A percentile compares a stretch with the other conserved stretches of the same genome.
phyloP scores from a whole-genome alignment of 2,888 invertebrate species.

The Hyppa rectilinea region DNA sequence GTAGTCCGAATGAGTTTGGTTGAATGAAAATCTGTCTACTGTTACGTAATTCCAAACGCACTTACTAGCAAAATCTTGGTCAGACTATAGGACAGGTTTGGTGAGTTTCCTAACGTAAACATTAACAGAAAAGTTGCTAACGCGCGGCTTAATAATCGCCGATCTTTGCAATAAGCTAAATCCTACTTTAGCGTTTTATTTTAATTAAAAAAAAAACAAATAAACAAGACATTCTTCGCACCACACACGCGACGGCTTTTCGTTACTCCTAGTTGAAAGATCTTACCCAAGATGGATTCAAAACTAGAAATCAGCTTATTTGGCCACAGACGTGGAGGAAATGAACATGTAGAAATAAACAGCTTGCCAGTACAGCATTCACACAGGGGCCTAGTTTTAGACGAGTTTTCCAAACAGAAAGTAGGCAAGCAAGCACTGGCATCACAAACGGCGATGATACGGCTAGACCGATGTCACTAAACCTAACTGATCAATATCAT shows the following conservation, averaged over 20 bases:
- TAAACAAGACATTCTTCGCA: constrained; percentile 17
- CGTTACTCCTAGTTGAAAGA: constrained; percentile 29
- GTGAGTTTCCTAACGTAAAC: constrained; percentile 25
- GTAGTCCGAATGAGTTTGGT: background rate
- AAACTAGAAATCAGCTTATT: constrained; percentile 61
- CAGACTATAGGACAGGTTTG: constrained; percentile 9
- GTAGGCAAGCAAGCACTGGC: constrained; percentile 81
- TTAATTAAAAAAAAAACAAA: constrained; percentile 23
- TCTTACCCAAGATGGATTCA: constrained; percentile 39
- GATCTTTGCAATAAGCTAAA: background rate
- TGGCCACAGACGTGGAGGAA: constrained; percentile 60
- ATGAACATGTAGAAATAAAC: constrained; percentile 80
- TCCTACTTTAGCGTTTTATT: constrained; percentile 11
- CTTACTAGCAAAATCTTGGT: constrained; percentile 5
- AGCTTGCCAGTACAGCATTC: constrained; percentile 77
- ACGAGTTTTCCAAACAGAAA: constrained; percentile 89
- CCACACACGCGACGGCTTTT: background rate
- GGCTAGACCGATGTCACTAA: constrained; percentile 67
- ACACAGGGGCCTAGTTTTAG: constrained; percentile 82
- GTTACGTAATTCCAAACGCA: constrained; percentile 24
- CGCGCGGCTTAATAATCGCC: background rate
- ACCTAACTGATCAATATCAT: constrained; percentile 47
- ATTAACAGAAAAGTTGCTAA: constrained; percentile 12
- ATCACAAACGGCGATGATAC: constrained; percentile 72
- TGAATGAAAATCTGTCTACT: constrained; percentile 20